A percentile compares a stretch with the other conserved stretches of the same genome.
Evolutionary conservation across 2,888 invertebrate species (phyloP).

Genomic region (Amphipyra tragopoginis): DNA sequence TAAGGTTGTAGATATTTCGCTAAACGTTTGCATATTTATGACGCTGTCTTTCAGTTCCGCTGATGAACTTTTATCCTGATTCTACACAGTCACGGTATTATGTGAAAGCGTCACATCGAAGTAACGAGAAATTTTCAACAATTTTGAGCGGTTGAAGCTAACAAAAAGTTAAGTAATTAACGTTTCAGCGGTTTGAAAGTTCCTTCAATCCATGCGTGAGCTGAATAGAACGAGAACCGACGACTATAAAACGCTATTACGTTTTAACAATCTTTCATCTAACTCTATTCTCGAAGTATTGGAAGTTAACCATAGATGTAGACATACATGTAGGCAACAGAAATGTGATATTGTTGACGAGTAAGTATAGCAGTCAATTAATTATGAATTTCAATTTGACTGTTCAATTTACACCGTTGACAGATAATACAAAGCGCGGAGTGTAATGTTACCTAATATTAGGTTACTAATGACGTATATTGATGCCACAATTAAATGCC

Average conservation of each 20-base stretch:
- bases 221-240: constrained; percentile 60
- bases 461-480: constrained; percentile 3
- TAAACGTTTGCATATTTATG: not conserved
- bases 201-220: constrained; percentile 65
- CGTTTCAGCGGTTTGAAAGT: constrained; percentile 68
- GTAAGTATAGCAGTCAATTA: constrained; percentile 29
- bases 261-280: constrained; percentile 14
- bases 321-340: not conserved
- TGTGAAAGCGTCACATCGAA: constrained; percentile 56
- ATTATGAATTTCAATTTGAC: constrained; percentile 59
- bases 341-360: constrained; percentile 19
- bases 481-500: not conserved
- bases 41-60: not conserved
- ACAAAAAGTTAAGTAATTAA: constrained; percentile 80
- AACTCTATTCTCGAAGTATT: constrained; percentile 11
- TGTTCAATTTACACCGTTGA: constrained; percentile 29
- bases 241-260: constrained; percentile 36
- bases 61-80: constrained; percentile 22
- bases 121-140: constrained; percentile 63
- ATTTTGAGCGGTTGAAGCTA: constrained; percentile 62
- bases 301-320: constrained; percentile 9
- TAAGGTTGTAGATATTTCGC: no score
- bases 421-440: constrained; percentile 12
- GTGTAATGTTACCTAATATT: constrained; percentile 2
- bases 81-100: constrained; percentile 33